Evolutionary conservation across 2,888 invertebrate genomes (phyloP).

Genomic region (Lasioglossum marginatum): DNA sequence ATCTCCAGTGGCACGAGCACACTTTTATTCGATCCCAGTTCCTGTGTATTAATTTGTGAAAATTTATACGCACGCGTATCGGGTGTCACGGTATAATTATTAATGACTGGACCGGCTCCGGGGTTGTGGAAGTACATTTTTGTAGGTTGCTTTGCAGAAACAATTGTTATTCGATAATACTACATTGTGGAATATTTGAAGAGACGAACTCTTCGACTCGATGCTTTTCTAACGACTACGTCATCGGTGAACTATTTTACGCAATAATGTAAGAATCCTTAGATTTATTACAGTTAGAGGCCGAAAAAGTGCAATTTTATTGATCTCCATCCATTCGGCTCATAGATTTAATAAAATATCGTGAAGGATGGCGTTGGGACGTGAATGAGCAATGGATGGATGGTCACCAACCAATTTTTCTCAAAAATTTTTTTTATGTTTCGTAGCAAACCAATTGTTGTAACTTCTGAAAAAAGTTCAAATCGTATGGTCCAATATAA

Average conservation of each 20-base stretch:
- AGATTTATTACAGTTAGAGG: too few species aligned
- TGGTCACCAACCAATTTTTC: constrained; percentile 85
- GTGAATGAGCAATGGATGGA: constrained; percentile 86
- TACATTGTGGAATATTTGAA: not conserved
- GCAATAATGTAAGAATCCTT: too few species aligned
- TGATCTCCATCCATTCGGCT: constrained; percentile 40
- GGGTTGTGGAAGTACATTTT: not conserved
- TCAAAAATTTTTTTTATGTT: too few species aligned
- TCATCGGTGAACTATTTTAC: too few species aligned
- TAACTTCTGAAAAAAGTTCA: too few species aligned
- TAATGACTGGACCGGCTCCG: not conserved
- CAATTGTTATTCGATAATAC: not conserved
- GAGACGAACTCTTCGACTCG: too few species aligned
- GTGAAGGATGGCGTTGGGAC: constrained; percentile 86
- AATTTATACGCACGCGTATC: not conserved
- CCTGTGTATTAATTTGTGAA: not conserved
- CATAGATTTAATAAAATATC: constrained; percentile 83
- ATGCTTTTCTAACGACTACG: too few species aligned
- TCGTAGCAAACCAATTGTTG: too few species aligned
- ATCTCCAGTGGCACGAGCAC: not conserved
- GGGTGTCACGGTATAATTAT: not conserved
- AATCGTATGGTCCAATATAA: too few species aligned
- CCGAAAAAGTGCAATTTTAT: too few species aligned
- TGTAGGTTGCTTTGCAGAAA: not conserved
- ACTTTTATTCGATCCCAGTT: not conserved